phyloP scores from a whole-genome alignment of 2,113 vertebrate genomes.

The Neolamprologus sp. region DNA sequence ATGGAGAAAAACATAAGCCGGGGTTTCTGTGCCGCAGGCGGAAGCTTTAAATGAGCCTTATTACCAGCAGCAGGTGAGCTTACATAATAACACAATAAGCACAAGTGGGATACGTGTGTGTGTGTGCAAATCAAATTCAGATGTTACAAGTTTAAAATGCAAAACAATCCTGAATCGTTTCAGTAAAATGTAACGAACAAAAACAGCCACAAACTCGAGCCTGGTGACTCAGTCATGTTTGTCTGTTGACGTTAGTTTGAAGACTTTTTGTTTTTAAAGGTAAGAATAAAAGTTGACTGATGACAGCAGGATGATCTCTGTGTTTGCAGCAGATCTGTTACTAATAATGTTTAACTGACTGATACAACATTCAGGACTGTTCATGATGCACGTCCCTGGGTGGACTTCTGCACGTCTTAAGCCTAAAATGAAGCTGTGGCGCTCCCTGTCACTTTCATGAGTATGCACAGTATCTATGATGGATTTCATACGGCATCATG shows the following conservation, averaged over 20 bases:
- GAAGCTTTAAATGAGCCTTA: conserved; percentile 1
- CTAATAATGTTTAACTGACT: not conserved
- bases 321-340: not conserved
- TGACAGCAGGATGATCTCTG: not conserved
- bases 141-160: not conserved
- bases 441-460: not conserved
- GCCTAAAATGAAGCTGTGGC: not conserved
- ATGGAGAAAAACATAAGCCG: not conserved
- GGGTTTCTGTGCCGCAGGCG: not conserved
- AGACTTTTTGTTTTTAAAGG: not conserved
- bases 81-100: not conserved
- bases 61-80: not conserved
- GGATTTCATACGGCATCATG: not conserved
- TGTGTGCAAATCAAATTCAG: not conserved
- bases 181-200: not conserved
- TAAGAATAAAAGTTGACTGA: not conserved
- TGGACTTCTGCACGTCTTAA: not conserved
- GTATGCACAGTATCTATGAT: not conserved
- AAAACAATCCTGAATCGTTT: not conserved
- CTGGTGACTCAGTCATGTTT: not conserved
- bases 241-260: not conserved
- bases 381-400: not conserved
- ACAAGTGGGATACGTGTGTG: not conserved
- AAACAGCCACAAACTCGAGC: not conserved
- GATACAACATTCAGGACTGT: not conserved